Evolutionary conservation across 1,140 invertebrate genomes (phyloP).

Genomic region (Brachystomella parvula): DNA sequence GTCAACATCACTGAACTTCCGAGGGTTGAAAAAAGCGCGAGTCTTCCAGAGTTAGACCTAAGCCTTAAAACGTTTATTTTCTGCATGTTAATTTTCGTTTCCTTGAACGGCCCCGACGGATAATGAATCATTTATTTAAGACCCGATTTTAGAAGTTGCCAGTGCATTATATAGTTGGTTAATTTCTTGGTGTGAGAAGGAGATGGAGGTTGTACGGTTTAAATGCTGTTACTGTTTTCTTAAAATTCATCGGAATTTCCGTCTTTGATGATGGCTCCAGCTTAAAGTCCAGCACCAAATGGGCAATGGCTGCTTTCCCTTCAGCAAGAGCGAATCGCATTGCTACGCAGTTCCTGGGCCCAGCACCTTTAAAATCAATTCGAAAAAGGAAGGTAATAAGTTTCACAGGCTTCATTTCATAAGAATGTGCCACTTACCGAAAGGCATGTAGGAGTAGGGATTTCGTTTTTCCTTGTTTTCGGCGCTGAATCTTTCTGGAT

Average conservation of each 20-base stretch:
- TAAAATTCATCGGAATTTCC: slow-evolving; percentile 13
- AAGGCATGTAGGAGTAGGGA: slow-evolving; percentile 17
- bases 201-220: too few relatives aligned
- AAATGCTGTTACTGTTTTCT: too few relatives aligned
- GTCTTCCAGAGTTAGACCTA: too few relatives aligned
- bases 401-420: not conserved
- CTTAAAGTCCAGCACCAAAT: slow-evolving; percentile 12
- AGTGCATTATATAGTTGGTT: too few relatives aligned
- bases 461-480: slow-evolving; percentile 5
- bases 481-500: slow-evolving; percentile 46
- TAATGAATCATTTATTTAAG: too few relatives aligned
- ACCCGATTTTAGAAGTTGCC: too few relatives aligned
- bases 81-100: too few relatives aligned
- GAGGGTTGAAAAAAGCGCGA: too few relatives aligned
- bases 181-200: too few relatives aligned
- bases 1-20: too few relatives aligned
- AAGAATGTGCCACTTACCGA: not conserved
- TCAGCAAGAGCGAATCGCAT: slow-evolving; percentile 27
- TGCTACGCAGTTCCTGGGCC: slow-evolving; percentile 20
- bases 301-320: slow-evolving; percentile 20
- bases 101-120: too few relatives aligned
- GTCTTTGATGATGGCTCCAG: slow-evolving; percentile 15
- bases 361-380: slow-evolving; percentile 11
- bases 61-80: too few relatives aligned
- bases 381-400: not conserved